Conservation (phyloP, 2,888 invertebrate genomes). For the Patella caerulea region DNA sequence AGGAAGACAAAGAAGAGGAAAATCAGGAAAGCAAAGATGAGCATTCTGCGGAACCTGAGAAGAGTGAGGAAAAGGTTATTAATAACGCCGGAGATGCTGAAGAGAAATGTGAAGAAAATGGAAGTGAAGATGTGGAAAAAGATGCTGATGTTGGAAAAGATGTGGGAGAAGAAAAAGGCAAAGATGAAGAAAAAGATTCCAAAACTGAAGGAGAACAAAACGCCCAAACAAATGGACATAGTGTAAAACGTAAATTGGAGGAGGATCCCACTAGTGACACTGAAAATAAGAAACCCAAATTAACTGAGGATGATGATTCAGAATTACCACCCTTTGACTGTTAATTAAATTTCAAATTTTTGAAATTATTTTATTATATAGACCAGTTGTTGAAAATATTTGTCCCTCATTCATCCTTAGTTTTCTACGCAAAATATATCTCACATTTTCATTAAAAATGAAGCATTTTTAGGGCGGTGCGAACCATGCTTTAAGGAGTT, state of each 20-base stretch:
- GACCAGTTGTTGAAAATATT: too few species aligned
- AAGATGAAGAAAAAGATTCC: not conserved
- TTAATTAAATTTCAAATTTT: not conserved
- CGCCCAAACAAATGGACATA: not conserved
- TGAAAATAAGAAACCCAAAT: not conserved
- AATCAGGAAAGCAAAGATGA: too few species aligned
- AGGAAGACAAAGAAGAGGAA: not conserved
- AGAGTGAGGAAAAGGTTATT: too few species aligned
- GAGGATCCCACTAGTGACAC: not conserved
- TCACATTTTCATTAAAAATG: too few species aligned
- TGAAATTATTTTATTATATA: too few species aligned
- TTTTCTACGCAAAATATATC: too few species aligned
- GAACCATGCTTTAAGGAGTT: too few species aligned
- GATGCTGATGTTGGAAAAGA: not conserved
- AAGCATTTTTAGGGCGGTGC: too few species aligned
- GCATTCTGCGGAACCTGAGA: too few species aligned
- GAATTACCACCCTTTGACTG: not conserved
- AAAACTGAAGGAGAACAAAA: not conserved
- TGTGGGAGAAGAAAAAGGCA: not conserved
- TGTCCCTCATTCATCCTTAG: too few species aligned
- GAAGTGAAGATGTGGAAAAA: not conserved
- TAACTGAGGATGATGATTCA: not conserved
- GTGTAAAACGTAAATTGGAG: not conserved
- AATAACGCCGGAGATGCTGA: not conserved
- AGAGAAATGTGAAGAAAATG: not conserved